Percentiles rank a stretch among this genome's conserved stretches.
Evolutionary conservation across 2,888 invertebrate genomes (phyloP).

Genomic region (Siphonodentalium dalli): DNA sequence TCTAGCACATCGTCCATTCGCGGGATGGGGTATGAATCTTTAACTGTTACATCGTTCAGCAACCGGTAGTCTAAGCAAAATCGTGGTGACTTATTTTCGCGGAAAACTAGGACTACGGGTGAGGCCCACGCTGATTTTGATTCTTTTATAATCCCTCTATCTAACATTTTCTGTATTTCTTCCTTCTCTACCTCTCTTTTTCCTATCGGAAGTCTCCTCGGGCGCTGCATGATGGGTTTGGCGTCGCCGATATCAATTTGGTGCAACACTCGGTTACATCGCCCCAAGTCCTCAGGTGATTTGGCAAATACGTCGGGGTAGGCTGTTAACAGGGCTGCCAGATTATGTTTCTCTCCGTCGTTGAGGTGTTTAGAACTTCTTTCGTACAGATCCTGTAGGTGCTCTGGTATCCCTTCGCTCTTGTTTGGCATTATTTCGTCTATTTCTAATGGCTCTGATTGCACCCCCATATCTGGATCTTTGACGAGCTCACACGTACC

Average conservation of each 20-base stretch:
- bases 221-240: constrained; percentile 13
- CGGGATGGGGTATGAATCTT: constrained; percentile 28
- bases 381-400: constrained; percentile 9
- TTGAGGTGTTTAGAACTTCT: constrained; percentile 7
- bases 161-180: constrained; percentile 21
- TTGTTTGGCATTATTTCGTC: too few species aligned
- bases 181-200: constrained; percentile 14
- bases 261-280: constrained; percentile 17
- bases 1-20: constrained; percentile 27
- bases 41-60: constrained; percentile 24
- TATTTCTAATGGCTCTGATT: too few species aligned
- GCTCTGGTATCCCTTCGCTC: constrained; percentile 5
- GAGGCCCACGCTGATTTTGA: constrained; percentile 27
- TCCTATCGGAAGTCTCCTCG: constrained; percentile 14
- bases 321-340: constrained; percentile 11
- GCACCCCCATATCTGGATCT: too few species aligned
- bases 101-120: constrained; percentile 24
- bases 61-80: constrained; percentile 30
- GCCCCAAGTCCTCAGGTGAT: constrained; percentile 16
- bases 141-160: constrained; percentile 24
- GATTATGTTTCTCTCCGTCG: neutral
- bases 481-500: too few species aligned
- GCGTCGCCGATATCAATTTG: constrained; percentile 22
- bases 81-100: constrained; percentile 22
- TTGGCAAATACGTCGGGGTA: constrained; percentile 22